Evolutionary conservation across 2,797 vertebrate species (phyloP).

Genomic region (Spea hammondii): DNA sequence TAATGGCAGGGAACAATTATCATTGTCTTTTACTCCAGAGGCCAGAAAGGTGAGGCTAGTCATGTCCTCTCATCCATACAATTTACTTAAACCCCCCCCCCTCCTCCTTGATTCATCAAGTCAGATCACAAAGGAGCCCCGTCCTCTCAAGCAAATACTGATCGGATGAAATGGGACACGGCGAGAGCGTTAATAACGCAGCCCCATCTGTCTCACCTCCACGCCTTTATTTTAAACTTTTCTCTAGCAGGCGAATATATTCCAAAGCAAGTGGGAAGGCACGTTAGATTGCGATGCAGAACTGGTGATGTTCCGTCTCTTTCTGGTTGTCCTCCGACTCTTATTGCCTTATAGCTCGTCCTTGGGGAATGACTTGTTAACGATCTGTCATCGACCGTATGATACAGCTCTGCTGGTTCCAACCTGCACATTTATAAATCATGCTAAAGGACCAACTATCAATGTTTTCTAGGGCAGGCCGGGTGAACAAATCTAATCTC

Average conservation of each 20-base stretch:
- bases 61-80: conserved; percentile 32
- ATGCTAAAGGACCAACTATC: not conserved
- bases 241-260: not conserved
- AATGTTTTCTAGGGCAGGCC: too few species aligned
- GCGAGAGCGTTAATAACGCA: conserved; percentile 27
- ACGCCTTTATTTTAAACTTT: conserved; percentile 17
- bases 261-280: not conserved
- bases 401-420: not conserved
- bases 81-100: conserved; percentile 16
- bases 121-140: conserved; percentile 32
- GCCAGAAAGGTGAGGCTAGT: conserved; percentile 36
- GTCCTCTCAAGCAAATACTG: not conserved
- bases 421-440: not conserved
- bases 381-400: not conserved
- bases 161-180: conserved; percentile 33
- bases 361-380: conserved; percentile 1
- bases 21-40: conserved; percentile 43
- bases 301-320: not conserved
- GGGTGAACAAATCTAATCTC: too few species aligned
- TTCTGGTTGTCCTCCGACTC: not conserved
- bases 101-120: conserved; percentile 18
- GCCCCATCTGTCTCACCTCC: conserved; percentile 41
- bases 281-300: not conserved
- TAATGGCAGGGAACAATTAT: conserved; percentile 35
- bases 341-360: not conserved